A percentile compares a stretch with the other conserved stretches of the same genome.
Evolutionary conservation across 2,888 invertebrate genomes (phyloP).

Genomic region (Polydesmus complanatus): DNA sequence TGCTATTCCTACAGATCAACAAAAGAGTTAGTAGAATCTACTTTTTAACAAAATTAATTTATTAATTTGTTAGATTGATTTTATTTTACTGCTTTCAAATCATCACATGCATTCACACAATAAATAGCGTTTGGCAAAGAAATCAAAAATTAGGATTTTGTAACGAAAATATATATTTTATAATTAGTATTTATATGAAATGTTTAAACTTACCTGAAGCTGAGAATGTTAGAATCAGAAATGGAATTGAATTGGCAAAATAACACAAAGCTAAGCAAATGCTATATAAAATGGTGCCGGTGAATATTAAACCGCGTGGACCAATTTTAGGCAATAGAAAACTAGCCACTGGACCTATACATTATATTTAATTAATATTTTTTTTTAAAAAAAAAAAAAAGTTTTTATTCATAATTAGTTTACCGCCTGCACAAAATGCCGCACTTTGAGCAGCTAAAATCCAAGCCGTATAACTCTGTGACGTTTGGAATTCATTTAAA

Average conservation of each 20-base stretch:
- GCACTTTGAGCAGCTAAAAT: slow-evolving; percentile 1
- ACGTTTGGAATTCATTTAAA: slow-evolving; percentile 1
- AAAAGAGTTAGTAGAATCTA: too few relatives aligned
- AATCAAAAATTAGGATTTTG: too few relatives aligned
- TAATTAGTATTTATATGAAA: not conserved
- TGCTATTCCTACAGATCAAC: not conserved
- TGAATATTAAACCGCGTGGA: not conserved
- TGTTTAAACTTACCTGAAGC: not conserved
- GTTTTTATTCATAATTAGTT: not conserved
- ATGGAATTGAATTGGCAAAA: not conserved
- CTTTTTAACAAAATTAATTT: too few relatives aligned
- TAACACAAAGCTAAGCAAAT: not conserved
- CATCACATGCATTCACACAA: too few relatives aligned
- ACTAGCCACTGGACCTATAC: not conserved
- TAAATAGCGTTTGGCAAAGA: too few relatives aligned
- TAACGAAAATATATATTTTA: not conserved
- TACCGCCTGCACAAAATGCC: not conserved
- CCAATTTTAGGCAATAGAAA: not conserved
- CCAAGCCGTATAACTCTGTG: slow-evolving; percentile 2
- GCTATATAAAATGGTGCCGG: not conserved
- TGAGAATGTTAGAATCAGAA: not conserved
- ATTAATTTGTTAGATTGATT: too few relatives aligned
- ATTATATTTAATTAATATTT: not conserved
- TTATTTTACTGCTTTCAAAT: too few relatives aligned
- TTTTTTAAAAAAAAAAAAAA: not conserved